Base-by-base conservation (phyloP, 2,888 invertebrate genomes). In the Drosophila phalerata region DNA sequence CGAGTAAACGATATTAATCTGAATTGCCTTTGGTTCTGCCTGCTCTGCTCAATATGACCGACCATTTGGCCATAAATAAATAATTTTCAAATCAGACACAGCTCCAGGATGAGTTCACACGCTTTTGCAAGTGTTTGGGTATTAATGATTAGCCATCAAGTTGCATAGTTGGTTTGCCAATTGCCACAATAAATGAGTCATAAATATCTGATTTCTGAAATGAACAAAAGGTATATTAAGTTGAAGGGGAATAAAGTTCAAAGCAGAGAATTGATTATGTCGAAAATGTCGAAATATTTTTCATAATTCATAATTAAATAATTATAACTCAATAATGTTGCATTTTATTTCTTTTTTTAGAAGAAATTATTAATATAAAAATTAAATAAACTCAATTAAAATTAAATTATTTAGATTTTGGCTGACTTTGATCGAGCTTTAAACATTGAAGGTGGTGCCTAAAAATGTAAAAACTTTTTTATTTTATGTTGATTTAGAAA, bases 81-180 rank as follows among this genome's bases (percentile, higher is more conserved):
- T 81, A 75, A 87, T 89, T 89, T 85, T 89, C 88, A 85, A 89
- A 87, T 87, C 87, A 88, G 75, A 79, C 74, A 76, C 42, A 43
- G 40, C 62, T 25, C 37, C 60, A 34, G 38, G 25, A 55, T 22
- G 73, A 56, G 55, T 51, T 70, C 55, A 58, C 48, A 68, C 55
- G 43, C 40, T 69, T 57, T 48, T 13, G 52, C 47, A 45, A 48
- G 38, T 47, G 52, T 38, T 71, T 62, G 55, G 19, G 66, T 30
- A 71, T 78, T 82, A 81, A 82, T 81, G 81, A 74, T 67, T 64
- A 60, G 51, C 55, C 47, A 67, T 66, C 73, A 56, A 67, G 34
- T 51, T 69, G 51, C 67, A 56, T 77, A 57, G 62, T 51, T 60
- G 30, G n/a, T 0, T 15, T 22, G 53, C 63, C 74, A 63, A 51